Percentiles rank a stretch among this genome's conserved stretches.
Conservation (phyloP, 2,888 invertebrate genomes). For the Lottia scabra region DNA sequence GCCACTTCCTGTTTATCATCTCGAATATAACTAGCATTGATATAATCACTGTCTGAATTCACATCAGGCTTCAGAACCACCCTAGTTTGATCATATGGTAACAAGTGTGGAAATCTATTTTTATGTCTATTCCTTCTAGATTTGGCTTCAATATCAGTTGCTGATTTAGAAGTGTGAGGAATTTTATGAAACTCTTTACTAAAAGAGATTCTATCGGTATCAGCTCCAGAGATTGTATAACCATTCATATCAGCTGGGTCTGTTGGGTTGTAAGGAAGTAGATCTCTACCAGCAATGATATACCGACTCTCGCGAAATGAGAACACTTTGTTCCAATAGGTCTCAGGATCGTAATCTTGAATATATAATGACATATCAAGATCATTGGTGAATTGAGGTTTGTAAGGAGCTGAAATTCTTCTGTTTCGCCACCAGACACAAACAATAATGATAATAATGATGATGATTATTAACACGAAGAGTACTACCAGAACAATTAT, state of each 20-base stretch:
- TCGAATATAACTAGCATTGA: constrained; percentile 61
- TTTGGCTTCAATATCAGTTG: constrained; percentile 30
- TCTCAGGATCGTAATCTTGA: constrained; percentile 49
- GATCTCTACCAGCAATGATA: constrained; percentile 48
- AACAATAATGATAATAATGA: constrained; percentile 47
- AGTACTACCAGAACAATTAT: constrained; percentile 31
- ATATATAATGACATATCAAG: constrained; percentile 33
- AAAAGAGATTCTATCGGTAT: constrained; percentile 23
- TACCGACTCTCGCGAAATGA: constrained; percentile 49
- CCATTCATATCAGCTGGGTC: constrained; percentile 18
- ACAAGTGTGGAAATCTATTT: constrained; percentile 63
- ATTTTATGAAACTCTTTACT: constrained; percentile 57
- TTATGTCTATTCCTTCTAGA: constrained; percentile 46
- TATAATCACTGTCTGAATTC: constrained; percentile 52
- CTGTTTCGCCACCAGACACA: constrained; percentile 44
- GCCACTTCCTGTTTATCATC: constrained; percentile 69
- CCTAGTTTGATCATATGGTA: constrained; percentile 66
- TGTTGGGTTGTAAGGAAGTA: constrained; percentile 27
- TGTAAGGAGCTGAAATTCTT: constrained; percentile 25
- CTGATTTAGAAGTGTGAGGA: constrained; percentile 53
- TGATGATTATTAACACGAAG: constrained; percentile 34
- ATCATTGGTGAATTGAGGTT: constrained; percentile 27
- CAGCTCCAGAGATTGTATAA: constrained; percentile 26
- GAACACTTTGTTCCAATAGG: constrained; percentile 53
- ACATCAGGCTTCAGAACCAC: constrained; percentile 50